Percentiles rank a stretch among this genome's conserved stretches.
phyloP scores from a whole-genome alignment of 2,888 invertebrate genomes.

The Rhyacophila evoluta region DNA sequence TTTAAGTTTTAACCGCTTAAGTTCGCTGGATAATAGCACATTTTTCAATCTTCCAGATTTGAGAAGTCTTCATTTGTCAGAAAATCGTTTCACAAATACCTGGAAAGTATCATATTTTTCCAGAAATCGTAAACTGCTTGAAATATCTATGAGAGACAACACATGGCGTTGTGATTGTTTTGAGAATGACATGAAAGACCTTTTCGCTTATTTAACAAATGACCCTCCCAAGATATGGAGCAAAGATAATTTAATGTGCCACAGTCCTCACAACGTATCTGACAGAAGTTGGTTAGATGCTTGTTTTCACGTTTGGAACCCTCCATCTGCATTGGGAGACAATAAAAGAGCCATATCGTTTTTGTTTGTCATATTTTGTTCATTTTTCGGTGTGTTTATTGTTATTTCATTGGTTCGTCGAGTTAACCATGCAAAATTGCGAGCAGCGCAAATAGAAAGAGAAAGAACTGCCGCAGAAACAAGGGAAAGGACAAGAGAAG shows the following conservation, averaged over 20 bases:
- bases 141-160: constrained; percentile 77
- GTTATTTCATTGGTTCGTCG: constrained; percentile 70
- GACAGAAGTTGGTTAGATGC: constrained; percentile 78
- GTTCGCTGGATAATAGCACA: constrained; percentile 72
- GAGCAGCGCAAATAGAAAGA: constrained; percentile 67
- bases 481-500: constrained; percentile 69
- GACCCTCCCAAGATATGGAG: constrained; percentile 70
- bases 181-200: constrained; percentile 71
- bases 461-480: constrained; percentile 72
- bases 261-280: constrained; percentile 73
- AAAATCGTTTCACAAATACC: constrained; percentile 77
- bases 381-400: constrained; percentile 69
- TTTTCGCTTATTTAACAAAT: constrained; percentile 73
- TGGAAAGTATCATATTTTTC: constrained; percentile 73
- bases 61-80: constrained; percentile 73
- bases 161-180: constrained; percentile 82
- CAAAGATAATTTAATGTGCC: constrained; percentile 72
- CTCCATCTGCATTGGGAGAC: constrained; percentile 59
- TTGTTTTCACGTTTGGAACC: constrained; percentile 75
- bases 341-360: constrained; percentile 72
- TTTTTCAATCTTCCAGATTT: constrained; percentile 74
- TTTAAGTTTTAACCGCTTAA: constrained; percentile 73
- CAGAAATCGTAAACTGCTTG: constrained; percentile 70
- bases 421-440: constrained; percentile 69
- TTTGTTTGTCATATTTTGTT: constrained; percentile 69